Evolutionary conservation across 2,888 invertebrate genomes (phyloP).

Genomic region (Xestia rhomboidea): DNA sequence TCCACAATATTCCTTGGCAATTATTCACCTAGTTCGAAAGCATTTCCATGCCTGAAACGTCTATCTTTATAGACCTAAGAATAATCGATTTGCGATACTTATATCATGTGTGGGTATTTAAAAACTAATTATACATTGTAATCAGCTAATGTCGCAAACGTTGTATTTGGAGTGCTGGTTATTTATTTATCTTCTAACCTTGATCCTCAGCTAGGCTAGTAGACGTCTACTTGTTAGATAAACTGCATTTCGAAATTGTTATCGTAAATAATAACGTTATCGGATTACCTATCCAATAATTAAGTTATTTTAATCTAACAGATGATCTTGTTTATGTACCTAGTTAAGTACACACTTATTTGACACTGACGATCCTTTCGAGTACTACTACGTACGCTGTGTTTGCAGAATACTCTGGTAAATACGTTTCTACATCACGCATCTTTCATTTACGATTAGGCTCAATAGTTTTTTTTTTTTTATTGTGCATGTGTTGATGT

Average conservation of each 20-base stretch:
- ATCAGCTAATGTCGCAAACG: constrained; percentile 33
- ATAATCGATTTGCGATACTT: constrained; percentile 10
- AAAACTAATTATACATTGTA: constrained; percentile 4
- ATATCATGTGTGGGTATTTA: background rate
- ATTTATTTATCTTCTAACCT: constrained; percentile 44
- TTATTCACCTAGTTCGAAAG: background rate
- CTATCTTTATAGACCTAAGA: background rate
- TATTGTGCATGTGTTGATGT: too few relatives aligned
- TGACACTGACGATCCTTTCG: too few relatives aligned
- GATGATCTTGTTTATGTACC: background rate
- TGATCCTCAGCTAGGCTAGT: constrained; percentile 41
- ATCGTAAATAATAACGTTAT: constrained; percentile 33
- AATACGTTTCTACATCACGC: too few relatives aligned
- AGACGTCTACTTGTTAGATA: background rate
- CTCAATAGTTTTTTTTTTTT: too few relatives aligned
- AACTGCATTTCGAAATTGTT: constrained; percentile 38
- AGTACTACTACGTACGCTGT: too few relatives aligned
- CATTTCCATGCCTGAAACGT: background rate
- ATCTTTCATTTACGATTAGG: too few relatives aligned
- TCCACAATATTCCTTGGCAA: background rate
- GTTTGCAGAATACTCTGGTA: too few relatives aligned
- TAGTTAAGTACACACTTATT: background rate
- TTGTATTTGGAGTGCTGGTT: constrained; percentile 1
- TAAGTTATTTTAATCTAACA: constrained; percentile 9
- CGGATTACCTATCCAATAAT: constrained; percentile 10